Percentiles rank a stretch among this genome's conserved stretches.
Conservation (phyloP, 2,113 vertebrate genomes). For the Tragelaphus strepsiceros region DNA sequence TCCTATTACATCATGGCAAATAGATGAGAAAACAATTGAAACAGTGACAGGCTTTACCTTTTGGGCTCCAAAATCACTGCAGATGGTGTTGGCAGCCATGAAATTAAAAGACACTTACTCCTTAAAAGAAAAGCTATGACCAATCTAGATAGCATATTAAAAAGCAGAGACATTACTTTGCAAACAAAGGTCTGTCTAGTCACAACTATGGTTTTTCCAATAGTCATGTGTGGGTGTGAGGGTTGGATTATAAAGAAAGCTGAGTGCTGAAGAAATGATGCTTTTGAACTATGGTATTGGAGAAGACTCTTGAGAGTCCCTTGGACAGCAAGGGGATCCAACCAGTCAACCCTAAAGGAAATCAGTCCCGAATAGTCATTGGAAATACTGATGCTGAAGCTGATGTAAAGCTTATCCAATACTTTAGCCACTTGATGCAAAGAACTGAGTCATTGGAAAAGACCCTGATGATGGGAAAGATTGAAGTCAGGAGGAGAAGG, state of each 20-base stretch:
- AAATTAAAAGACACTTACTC: neutral
- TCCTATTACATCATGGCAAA: neutral
- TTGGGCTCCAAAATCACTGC: neutral
- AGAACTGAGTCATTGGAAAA: neutral
- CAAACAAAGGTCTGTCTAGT: neutral
- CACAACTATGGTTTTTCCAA: neutral
- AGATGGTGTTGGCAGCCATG: neutral
- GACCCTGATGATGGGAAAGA: neutral
- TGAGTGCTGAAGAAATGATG: neutral
- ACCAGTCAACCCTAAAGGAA: neutral
- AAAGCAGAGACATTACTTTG: neutral
- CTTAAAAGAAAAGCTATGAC: neutral
- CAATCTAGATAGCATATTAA: neutral
- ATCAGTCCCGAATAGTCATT: neutral
- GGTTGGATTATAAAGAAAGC: neutral
- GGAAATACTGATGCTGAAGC: neutral
- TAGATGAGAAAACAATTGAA: neutral
- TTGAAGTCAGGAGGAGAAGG: neutral
- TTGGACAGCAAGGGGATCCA: neutral
- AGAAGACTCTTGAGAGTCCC: neutral
- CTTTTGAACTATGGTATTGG: neutral
- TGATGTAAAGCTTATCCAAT: neutral
- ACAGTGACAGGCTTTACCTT: neutral
- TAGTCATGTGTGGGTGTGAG: neutral
- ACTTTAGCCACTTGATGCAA: neutral